phyloP scores from a whole-genome alignment of 2,797 vertebrate species.

The Eremophila alpestris region DNA sequence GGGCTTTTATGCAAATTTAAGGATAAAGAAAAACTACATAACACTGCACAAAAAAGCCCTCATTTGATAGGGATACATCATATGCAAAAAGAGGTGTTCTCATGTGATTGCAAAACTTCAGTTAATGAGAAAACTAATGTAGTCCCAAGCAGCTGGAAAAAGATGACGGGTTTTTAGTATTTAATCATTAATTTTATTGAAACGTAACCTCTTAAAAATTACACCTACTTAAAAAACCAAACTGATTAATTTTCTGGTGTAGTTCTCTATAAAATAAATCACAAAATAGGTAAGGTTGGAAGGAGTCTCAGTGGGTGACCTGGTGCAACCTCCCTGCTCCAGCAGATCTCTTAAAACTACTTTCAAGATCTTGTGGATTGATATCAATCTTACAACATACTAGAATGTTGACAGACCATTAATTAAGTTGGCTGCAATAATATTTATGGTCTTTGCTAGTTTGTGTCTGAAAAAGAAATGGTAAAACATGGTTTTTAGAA shows the following conservation, averaged over 20 bases:
- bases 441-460: constrained; percentile 42
- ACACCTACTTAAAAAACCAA: constrained; percentile 7
- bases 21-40: not conserved
- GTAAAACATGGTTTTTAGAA: not conserved
- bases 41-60: not conserved
- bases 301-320: not conserved
- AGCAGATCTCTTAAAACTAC: not conserved
- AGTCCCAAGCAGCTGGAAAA: not conserved
- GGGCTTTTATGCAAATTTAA: not conserved
- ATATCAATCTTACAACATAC: not conserved
- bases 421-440: not conserved
- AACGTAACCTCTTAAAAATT: not conserved
- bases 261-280: not conserved
- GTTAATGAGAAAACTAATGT: constrained; percentile 17
- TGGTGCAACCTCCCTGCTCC: not conserved
- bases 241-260: not conserved
- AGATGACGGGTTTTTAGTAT: not conserved
- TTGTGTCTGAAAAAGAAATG: constrained; percentile 13
- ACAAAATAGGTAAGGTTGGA: not conserved
- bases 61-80: not conserved
- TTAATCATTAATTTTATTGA: not conserved
- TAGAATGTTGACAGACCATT: constrained; percentile 19
- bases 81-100: not conserved
- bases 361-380: constrained; percentile 36
- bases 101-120: constrained; percentile 11